These are phyloP conservation scores for Trochalopteron elliotii DNA, from an alignment of 2,113 vertebrate species.

Conservation along the genomic window DNA sequence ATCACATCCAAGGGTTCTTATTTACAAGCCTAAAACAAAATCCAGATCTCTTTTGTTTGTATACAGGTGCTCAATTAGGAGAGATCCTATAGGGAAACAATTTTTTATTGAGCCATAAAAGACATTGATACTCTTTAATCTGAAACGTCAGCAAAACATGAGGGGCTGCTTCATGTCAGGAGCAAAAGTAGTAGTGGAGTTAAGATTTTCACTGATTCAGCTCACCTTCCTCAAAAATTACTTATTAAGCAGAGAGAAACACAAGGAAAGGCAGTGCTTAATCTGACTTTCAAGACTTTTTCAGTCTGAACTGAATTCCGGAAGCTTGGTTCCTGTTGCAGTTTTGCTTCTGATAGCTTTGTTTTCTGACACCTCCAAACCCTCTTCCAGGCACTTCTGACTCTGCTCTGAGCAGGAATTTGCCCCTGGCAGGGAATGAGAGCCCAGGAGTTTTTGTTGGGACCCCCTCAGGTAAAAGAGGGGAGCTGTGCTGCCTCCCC, in stretches of 20 bases:
- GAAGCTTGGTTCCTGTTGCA: neutral
- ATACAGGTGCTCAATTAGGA: neutral
- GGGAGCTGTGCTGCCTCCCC: neutral
- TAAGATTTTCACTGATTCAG: neutral
- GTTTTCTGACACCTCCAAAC: neutral
- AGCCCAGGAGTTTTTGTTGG: fast-evolving
- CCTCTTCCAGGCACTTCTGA: neutral
- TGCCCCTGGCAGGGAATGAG: neutral
- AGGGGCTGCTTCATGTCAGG: neutral
- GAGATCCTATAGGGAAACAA: neutral
- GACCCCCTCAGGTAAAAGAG: neutral
- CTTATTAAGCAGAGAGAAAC: neutral
- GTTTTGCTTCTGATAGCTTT: neutral
- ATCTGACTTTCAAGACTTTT: neutral
- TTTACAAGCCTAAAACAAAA: conserved; percentile 26
- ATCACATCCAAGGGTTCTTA: neutral
- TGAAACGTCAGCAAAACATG: neutral
- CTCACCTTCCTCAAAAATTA: neutral
- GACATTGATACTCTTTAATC: neutral
- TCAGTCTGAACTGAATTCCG: neutral
- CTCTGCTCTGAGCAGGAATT: neutral
- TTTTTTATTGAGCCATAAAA: neutral
- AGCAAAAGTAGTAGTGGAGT: neutral
- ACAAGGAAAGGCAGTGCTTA: neutral
- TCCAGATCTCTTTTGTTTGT: neutral